Evolutionary conservation across 2,113 vertebrate genomes (phyloP).

Genomic region (Podilymbus podiceps): DNA sequence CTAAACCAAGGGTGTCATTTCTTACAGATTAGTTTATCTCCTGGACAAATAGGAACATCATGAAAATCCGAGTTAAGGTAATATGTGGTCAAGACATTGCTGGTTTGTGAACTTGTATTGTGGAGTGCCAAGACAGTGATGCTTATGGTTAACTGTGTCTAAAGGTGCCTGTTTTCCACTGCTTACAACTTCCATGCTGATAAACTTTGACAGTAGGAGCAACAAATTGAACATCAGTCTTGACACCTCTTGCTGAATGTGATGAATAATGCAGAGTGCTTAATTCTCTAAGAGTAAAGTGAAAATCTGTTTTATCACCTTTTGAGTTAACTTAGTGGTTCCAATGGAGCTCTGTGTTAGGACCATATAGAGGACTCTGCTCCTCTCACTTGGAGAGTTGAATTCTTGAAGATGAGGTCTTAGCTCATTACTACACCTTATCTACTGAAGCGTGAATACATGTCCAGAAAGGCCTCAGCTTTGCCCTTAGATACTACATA

Average conservation of each 20-base stretch:
- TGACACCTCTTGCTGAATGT: neutral
- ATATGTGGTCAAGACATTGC: fast-evolving
- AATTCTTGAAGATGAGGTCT: neutral
- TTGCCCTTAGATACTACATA: neutral
- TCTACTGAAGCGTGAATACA: neutral
- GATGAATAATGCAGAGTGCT: neutral
- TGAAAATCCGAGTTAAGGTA: neutral
- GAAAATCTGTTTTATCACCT: neutral
- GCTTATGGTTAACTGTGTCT: neutral
- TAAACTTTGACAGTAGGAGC: neutral
- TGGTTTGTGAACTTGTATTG: neutral
- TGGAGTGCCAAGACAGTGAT: neutral
- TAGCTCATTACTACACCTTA: neutral
- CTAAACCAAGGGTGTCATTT: neutral
- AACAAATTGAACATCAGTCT: neutral
- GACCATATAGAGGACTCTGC: neutral
- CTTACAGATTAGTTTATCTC: neutral
- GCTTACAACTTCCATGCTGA: neutral
- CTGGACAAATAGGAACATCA: neutral
- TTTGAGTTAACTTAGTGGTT: neutral
- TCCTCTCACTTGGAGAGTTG: neutral
- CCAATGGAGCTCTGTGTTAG: neutral
- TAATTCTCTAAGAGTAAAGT: neutral
- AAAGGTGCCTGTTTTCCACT: neutral
- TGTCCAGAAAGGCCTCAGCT: neutral